Evolutionary conservation across 2,888 invertebrate species (phyloP).

Genomic region (Pogonocherus hispidulus): DNA sequence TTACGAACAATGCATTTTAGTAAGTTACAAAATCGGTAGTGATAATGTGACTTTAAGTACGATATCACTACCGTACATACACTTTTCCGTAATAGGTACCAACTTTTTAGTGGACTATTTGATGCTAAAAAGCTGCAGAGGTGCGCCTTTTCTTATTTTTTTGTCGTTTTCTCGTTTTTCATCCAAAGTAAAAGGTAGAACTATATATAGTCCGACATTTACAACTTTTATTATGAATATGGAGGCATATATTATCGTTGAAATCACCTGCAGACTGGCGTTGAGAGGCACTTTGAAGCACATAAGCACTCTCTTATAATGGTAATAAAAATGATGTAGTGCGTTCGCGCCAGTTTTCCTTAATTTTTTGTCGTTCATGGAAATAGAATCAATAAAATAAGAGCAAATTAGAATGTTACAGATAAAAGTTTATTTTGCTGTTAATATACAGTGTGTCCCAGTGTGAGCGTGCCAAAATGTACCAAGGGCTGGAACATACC

Average conservation of each 20-base stretch:
- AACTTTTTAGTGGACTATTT: neutral
- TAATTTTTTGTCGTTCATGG: neutral
- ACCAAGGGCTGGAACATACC: too few relatives aligned
- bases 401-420: too few relatives aligned
- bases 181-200: neutral
- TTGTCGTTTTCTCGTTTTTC: neutral
- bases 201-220: neutral
- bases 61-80: too few relatives aligned
- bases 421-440: too few relatives aligned
- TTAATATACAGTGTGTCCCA: too few relatives aligned
- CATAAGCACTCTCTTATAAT: neutral
- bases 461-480: too few relatives aligned
- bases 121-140: too few relatives aligned
- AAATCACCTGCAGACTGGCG: neutral
- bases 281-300: conserved; percentile 1
- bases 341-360: neutral
- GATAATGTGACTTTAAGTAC: too few relatives aligned
- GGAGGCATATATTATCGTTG: neutral
- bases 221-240: conserved; percentile 20
- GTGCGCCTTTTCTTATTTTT: neutral
- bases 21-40: too few relatives aligned
- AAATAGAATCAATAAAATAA: neutral
- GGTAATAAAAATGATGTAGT: conserved; percentile 1
- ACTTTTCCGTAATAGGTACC: neutral
- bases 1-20: too few relatives aligned